Conservation (phyloP, 2,888 invertebrate species). For the Endotricha flammealis region DNA sequence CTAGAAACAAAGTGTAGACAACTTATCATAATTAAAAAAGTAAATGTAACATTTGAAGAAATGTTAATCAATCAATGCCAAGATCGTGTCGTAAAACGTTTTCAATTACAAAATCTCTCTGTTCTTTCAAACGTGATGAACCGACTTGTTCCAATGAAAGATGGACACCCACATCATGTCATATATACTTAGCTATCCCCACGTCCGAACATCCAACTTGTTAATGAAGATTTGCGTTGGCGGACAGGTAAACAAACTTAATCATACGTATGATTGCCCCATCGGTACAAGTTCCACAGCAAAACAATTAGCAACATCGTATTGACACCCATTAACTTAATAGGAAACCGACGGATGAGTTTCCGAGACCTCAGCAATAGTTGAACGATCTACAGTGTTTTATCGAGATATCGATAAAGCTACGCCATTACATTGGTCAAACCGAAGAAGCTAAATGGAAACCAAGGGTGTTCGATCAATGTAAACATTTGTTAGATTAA, state of each 20-base stretch:
- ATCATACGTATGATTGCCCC: constrained; percentile 19
- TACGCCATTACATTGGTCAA: background rate
- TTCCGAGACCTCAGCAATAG: constrained; percentile 28
- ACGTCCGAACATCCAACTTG: constrained; percentile 19
- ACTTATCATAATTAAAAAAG: constrained; percentile 19
- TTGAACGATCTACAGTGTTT: constrained; percentile 37
- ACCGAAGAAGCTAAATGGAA: background rate
- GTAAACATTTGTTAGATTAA: background rate
- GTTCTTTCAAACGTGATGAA: constrained; percentile 52
- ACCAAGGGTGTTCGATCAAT: background rate
- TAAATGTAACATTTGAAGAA: constrained; percentile 26
- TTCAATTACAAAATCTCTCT: constrained; percentile 57
- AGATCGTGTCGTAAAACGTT: constrained; percentile 47
- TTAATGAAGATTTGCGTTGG: constrained; percentile 50
- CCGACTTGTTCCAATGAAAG: constrained; percentile 55
- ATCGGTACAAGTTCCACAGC: constrained; percentile 27
- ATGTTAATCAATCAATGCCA: constrained; percentile 56
- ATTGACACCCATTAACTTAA: constrained; percentile 44
- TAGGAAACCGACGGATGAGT: constrained; percentile 40
- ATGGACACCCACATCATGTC: constrained; percentile 54
- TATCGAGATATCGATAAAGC: constrained; percentile 34
- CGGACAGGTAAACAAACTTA: constrained; percentile 51
- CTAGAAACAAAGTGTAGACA: constrained; percentile 5
- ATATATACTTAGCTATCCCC: constrained; percentile 20
- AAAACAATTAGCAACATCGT: constrained; percentile 40